Percentiles rank a stretch among this genome's conserved stretches.
phyloP scores from a whole-genome alignment of 2,888 invertebrate species.

The Odontocerum albicorne region DNA sequence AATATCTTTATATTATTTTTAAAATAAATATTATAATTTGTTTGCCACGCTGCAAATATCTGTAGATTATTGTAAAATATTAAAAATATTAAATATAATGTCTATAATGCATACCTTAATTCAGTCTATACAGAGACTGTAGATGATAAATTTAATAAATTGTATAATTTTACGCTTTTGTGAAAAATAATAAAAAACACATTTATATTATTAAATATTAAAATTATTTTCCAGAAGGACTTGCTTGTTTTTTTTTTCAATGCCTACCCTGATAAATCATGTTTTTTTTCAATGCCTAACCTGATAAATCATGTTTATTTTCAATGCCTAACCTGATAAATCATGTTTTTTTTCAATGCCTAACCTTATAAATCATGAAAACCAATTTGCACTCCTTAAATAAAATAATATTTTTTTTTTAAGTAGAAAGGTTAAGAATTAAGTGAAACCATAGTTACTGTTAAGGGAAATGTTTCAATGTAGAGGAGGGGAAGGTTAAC shows the following conservation, averaged over 20 bases:
- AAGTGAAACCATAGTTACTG: too few relatives aligned
- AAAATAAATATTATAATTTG: constrained; percentile 10
- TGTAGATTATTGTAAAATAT: constrained; percentile 34
- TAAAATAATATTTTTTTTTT: too few relatives aligned
- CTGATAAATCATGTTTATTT: too few relatives aligned
- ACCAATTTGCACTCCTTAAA: too few relatives aligned
- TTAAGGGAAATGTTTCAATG: too few relatives aligned
- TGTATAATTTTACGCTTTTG: constrained; percentile 37
- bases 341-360: too few relatives aligned
- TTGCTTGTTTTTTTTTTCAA: constrained; percentile 20
- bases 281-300: too few relatives aligned
- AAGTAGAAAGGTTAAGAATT: too few relatives aligned
- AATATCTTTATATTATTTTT: background rate
- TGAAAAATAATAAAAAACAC: constrained; percentile 29
- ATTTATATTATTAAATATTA: constrained; percentile 35
- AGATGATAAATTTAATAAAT: constrained; percentile 27
- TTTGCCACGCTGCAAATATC: constrained; percentile 23
- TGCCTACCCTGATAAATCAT: too few relatives aligned
- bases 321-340: too few relatives aligned
- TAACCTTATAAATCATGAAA: too few relatives aligned
- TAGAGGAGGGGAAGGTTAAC: too few relatives aligned
- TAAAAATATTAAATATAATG: constrained; percentile 21
- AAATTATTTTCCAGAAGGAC: constrained; percentile 29
- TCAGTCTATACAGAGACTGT: constrained; percentile 30
- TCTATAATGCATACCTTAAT: constrained; percentile 28